Base-by-base conservation (phyloP, 2,888 invertebrate species). In the Galerucella calmariensis region DNA sequence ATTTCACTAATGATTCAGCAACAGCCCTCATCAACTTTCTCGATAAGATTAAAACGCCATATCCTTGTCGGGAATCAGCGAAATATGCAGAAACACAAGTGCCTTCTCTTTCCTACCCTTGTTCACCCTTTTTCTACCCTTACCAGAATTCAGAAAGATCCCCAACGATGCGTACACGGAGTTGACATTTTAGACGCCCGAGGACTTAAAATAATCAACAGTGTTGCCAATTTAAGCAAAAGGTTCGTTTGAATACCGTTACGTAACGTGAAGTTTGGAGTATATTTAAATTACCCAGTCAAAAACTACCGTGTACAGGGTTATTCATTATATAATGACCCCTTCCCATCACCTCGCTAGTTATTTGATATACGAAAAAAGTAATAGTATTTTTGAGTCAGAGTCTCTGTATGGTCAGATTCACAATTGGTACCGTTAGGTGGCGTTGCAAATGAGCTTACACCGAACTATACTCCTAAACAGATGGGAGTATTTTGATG, bases 71-170 rank as follows among this genome's bases (percentile, higher is more conserved):
- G 73, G 62, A 75, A 75, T 75, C 75, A 75, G 75, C 71, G 75
- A 72, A 75, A 75, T 75, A 75, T 68, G 71, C 75, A 75, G 59
- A 75, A 69, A 75, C 63, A 71, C 69, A 75, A 75, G 75, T 72
- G 66, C 63, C 72, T 61, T 51, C 58, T 68, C 63, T 62, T 69
- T 65, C 27, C 63, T 11, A 12, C 46, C 44, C 63, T 53, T 63
- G 24, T 63, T 14, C 62, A 27, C 58, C 61, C 44, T 44, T 65
- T 65, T 59, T 68, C 68, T 16, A 46, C 63, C 20, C 41, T 62
- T 41, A 51, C 62, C 61, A 61, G 48, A 69, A 69, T 65, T 20
- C 46, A 63, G 69, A 58, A 69, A 44, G 41, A 69, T 48, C 73
- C 69, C 66, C 66, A 61, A 58, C 65, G 67, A 69, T 73, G 72